phyloP scores from a whole-genome alignment of 1,140 invertebrate species.

The Plodia interpunctella region DNA sequence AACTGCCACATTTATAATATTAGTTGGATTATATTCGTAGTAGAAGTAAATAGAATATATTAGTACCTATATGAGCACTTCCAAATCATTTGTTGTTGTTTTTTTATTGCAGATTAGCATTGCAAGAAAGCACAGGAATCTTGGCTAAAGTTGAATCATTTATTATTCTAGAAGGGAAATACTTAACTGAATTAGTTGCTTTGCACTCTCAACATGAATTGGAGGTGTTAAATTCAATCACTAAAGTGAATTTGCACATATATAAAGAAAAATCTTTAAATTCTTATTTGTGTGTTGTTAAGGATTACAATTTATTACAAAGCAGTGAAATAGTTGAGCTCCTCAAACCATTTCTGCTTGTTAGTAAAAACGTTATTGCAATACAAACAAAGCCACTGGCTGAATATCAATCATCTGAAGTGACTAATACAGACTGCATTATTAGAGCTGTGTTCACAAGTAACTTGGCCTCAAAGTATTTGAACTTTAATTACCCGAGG shows the following conservation, averaged over 20 bases:
- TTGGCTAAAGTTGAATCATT: slow-evolving; percentile 39
- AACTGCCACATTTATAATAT: too few species aligned
- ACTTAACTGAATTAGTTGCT: slow-evolving; percentile 40
- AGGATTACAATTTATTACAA: slow-evolving; percentile 48
- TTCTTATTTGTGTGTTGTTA: slow-evolving; percentile 48
- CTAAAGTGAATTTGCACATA: slow-evolving; percentile 41
- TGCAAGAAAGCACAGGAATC: slow-evolving; percentile 32
- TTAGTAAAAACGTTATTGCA: slow-evolving; percentile 41
- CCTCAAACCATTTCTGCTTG: slow-evolving; percentile 38
- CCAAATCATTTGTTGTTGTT: too few species aligned
- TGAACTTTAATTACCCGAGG: slow-evolving; percentile 33
- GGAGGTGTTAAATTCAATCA: slow-evolving; percentile 41
- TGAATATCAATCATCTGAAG: slow-evolving; percentile 47
- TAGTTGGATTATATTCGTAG: too few species aligned
- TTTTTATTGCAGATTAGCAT: slow-evolving; percentile 47
- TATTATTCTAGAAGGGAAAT: slow-evolving; percentile 56
- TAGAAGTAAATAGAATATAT: too few species aligned
- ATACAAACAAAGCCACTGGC: slow-evolving; percentile 49
- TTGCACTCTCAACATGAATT: slow-evolving; percentile 29
- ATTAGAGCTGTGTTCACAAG: slow-evolving; percentile 44
- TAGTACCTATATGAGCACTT: too few species aligned
- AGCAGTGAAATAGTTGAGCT: slow-evolving; percentile 54
- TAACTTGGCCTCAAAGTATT: slow-evolving; percentile 15
- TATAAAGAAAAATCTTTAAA: slow-evolving; percentile 36
- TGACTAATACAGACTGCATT: slow-evolving; percentile 29